Percentiles rank a stretch among this genome's conserved stretches.
These are phyloP conservation scores for Chaetodon auriga DNA, from an alignment of 2,113 vertebrate genomes.

Conservation along the genomic window DNA sequence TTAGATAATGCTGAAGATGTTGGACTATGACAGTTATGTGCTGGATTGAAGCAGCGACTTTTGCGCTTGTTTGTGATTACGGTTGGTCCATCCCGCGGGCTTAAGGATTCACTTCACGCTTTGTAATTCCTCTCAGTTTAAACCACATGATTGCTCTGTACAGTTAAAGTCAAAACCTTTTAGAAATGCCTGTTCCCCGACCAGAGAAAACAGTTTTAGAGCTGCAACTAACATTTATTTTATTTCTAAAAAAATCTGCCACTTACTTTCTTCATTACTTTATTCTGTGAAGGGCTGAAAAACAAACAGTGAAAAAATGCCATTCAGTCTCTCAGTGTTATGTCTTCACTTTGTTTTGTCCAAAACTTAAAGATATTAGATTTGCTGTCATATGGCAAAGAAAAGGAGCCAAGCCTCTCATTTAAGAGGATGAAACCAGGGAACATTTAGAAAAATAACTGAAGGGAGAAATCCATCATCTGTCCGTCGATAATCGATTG, in stretches of 20 bases:
- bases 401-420: not conserved
- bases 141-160: not conserved
- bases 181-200: not conserved
- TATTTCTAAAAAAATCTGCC: not conserved
- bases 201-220: not conserved
- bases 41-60: not conserved
- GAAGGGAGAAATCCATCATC: not conserved
- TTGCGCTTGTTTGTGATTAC: not conserved
- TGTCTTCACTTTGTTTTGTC: not conserved
- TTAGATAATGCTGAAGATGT: conserved; percentile 15
- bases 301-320: not conserved
- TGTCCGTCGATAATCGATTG: not conserved
- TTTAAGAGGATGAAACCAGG: not conserved
- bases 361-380: not conserved
- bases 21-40: not conserved
- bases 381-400: not conserved
- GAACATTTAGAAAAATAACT: not conserved
- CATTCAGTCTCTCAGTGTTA: not conserved
- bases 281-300: no score
- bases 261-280: not conserved
- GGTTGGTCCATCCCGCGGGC: not conserved
- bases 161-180: not conserved
- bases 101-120: not conserved
- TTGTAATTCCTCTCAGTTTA: not conserved
- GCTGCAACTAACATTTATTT: not conserved